Conservation (phyloP, 2,888 invertebrate genomes). For the Escarpia spicata region DNA sequence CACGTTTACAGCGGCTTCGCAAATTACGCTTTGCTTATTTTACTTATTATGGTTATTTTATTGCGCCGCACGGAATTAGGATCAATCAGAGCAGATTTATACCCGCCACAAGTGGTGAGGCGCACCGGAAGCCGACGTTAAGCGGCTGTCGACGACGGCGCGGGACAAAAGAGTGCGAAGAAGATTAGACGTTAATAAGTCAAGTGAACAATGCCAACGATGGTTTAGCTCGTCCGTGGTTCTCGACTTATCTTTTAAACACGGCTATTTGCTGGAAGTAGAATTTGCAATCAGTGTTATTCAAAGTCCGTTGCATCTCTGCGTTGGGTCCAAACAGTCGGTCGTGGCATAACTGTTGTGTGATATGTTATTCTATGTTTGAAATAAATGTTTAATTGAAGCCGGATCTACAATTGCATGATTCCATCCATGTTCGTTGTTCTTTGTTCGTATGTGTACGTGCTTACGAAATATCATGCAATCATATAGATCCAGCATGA, state of each 20-base stretch:
- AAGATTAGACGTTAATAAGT: neutral
- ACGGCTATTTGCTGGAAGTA: neutral
- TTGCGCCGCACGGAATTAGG: neutral
- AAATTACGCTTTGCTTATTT: constrained; percentile 13
- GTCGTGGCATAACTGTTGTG: neutral
- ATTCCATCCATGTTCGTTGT: neutral
- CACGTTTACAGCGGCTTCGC: constrained; percentile 5
- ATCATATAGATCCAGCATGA: too few relatives aligned
- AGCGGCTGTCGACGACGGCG: neutral
- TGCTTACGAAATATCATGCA: too few relatives aligned
- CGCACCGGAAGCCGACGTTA: neutral
- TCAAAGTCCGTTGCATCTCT: neutral
- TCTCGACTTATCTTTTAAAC: neutral
- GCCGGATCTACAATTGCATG: neutral
- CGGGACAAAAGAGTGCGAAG: neutral
- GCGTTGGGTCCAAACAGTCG: neutral
- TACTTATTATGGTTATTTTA: neutral
- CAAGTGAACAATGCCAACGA: neutral
- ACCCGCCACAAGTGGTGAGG: neutral
- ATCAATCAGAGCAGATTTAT: constrained; percentile 6
- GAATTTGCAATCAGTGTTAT: neutral
- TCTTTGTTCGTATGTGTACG: neutral
- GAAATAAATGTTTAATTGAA: neutral
- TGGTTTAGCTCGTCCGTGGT: neutral
- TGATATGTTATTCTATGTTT: neutral